Base-by-base conservation (phyloP, 1,140 invertebrate species). In the Anastatus disparis region DNA sequence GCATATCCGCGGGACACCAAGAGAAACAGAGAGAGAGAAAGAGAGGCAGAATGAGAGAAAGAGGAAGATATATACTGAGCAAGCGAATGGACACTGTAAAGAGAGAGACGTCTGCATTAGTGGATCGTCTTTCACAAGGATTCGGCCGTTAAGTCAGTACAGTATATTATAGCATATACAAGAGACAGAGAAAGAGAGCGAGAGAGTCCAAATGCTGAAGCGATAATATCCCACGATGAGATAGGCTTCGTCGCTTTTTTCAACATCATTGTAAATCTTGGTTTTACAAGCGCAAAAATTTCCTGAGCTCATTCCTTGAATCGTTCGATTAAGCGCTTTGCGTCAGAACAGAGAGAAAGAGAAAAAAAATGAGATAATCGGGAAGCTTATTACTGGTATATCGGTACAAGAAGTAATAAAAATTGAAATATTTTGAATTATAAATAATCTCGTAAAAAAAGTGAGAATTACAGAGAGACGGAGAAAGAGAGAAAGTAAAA, bases 21-120 rank as follows among this genome's bases (percentile, higher is more conserved):
- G 48, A 55, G 13, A n/a, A 20, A 52, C 9, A 26, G 62, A 52
- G 61, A 38, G 42, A 24, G 42, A 35, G 53, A 31, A 29, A 31
- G 53, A 31, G 53, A 29, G 35, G n/a, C n/a, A n/a, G n/a, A n/a
- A n/a, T n/a, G n/a, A n/a, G n/a, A n/a, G 50, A 26, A 26, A 26
- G 50, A 26, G 50, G 27, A 27, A 35, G 67, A 79, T n/a, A 46
- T n/a, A 22, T n/a, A 46, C 17, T 29, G 0, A 31, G 9, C 17
- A 35, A 35, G 58, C 31, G 44, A 44, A 44, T 50, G 24, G 35
- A 2, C 24, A 10, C n/a, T n/a, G n/a, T n/a, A n/a, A 24, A 9
- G 61, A 15, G 58, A 50, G 38, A 35, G 68, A 80, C 67, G 69
- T 80, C 77, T 82, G 75, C 77, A 81, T 82, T 77, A 82, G 72